Conservation (phyloP, 2,797 vertebrate genomes). For the Hafferia zeledoni region DNA sequence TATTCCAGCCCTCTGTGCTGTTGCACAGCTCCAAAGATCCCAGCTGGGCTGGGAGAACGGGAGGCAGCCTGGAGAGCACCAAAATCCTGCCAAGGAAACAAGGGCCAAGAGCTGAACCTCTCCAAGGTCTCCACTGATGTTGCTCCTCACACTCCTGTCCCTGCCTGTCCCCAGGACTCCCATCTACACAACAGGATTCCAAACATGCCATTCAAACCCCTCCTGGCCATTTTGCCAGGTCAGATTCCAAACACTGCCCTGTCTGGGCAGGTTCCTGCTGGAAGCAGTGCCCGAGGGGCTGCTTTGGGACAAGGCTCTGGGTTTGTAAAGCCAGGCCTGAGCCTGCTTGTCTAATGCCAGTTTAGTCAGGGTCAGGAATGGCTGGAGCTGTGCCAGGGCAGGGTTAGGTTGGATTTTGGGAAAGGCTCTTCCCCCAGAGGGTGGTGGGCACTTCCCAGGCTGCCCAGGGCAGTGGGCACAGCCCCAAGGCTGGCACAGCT, state of each 20-base stretch:
- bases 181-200: not conserved
- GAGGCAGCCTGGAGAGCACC: not conserved
- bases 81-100: not conserved
- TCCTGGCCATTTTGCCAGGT: not conserved
- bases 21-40: not conserved
- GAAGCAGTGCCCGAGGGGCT: not conserved
- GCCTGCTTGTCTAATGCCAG: not conserved
- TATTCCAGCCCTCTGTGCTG: not conserved
- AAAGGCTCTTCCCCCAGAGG: not conserved
- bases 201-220: not conserved
- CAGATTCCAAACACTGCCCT: not conserved
- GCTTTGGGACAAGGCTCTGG: not conserved
- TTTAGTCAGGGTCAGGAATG: not conserved
- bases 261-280: not conserved
- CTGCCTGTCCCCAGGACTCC: not conserved
- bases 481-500: not conserved
- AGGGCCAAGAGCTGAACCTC: not conserved
- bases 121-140: not conserved
- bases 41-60: fast-evolving
- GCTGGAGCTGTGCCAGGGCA: not conserved
- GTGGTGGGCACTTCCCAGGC: not conserved
- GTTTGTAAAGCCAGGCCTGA: not conserved
- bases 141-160: not conserved
- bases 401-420: not conserved
- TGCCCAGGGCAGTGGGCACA: not conserved